Evolutionary conservation across 2,797 vertebrate genomes (phyloP).

Genomic region (Trachurus trachurus): DNA sequence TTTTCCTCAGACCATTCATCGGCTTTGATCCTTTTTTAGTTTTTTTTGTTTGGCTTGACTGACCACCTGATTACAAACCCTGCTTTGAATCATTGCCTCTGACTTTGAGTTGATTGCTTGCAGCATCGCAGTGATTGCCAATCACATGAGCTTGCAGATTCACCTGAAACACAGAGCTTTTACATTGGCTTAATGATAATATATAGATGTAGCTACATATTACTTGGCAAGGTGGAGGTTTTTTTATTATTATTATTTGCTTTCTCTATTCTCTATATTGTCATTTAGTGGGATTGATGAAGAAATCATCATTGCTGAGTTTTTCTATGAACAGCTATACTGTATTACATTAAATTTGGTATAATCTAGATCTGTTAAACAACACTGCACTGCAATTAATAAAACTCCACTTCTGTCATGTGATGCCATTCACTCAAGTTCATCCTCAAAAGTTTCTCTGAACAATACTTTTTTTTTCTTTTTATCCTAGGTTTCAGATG

Average conservation of each 20-base stretch:
- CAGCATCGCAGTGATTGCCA: neutral
- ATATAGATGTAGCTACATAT: neutral
- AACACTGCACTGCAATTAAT: constrained; percentile 3
- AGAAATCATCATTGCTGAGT: neutral
- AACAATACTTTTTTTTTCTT: neutral
- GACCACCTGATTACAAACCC: neutral
- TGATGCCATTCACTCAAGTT: neutral
- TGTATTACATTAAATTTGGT: neutral
- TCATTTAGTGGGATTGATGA: neutral
- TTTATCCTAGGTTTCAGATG: neutral
- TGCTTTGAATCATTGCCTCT: neutral
- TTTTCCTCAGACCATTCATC: too few species aligned
- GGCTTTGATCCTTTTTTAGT: neutral
- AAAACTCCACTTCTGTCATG: neutral
- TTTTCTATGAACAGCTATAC: constrained; percentile 15
- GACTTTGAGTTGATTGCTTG: neutral
- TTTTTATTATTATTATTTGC: neutral
- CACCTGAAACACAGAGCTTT: constrained; percentile 5
- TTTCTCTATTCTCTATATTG: neutral
- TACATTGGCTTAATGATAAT: neutral
- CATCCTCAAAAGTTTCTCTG: neutral
- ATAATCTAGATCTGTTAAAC: neutral
- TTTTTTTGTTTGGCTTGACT: neutral
- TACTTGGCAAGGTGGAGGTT: neutral
- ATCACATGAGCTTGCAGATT: neutral